phyloP scores from a whole-genome alignment of 2,888 invertebrate genomes.

The Imbricaverruca yamaguchii region DNA sequence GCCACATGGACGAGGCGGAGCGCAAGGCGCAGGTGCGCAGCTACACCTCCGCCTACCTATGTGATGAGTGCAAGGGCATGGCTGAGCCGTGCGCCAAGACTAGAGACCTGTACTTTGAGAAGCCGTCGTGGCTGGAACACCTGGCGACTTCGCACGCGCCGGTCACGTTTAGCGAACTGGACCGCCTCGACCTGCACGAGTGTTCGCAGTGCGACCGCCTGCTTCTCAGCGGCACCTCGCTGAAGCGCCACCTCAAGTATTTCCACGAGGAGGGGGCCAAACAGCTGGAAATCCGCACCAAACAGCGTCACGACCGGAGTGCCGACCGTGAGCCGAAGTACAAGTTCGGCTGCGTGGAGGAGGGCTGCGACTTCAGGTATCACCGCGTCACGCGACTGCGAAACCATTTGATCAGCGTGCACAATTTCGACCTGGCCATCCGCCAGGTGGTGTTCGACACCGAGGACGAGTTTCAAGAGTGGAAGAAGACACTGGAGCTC shows the following conservation, averaged over 20 bases:
- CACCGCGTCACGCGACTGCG: neutral
- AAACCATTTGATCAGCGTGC: neutral
- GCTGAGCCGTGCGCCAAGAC: neutral
- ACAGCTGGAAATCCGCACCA: neutral
- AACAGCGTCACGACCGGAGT: neutral
- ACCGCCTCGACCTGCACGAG: neutral
- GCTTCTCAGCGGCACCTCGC: neutral
- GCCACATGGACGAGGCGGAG: neutral
- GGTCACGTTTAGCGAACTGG: neutral
- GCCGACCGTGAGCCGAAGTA: neutral
- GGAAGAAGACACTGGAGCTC: slow-evolving; percentile 8
- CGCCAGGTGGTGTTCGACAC: neutral
- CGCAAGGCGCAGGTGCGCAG: neutral
- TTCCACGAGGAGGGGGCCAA: neutral
- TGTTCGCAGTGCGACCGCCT: neutral
- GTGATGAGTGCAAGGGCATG: neutral
- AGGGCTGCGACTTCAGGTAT: slow-evolving; percentile 4
- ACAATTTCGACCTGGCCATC: slow-evolving; percentile 14
- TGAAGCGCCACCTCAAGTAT: neutral
- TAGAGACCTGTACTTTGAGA: neutral
- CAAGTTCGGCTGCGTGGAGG: slow-evolving; percentile 11
- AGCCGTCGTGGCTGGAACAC: neutral
- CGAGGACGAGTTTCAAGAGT: neutral
- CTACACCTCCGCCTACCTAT: neutral
- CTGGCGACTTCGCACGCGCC: neutral